A percentile compares a stretch with the other conserved stretches of the same genome.
Conservation (phyloP, 2,113 vertebrate species). For the Chloebia gouldiae region DNA sequence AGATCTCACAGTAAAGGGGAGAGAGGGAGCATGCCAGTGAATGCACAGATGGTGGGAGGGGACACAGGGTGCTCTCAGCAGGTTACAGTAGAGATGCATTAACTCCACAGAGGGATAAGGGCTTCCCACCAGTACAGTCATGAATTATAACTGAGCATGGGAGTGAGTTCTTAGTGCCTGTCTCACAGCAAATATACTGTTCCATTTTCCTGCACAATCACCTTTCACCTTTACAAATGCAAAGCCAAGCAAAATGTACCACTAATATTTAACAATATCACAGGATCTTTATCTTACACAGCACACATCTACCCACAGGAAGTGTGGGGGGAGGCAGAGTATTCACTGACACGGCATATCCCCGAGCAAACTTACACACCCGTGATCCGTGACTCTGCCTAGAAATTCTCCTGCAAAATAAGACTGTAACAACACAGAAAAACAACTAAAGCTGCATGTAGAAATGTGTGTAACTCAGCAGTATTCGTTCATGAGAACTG, state of each 20-base stretch:
- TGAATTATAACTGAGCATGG: conserved; percentile 83
- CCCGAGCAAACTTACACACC: conserved; percentile 6
- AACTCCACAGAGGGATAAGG: conserved; percentile 80
- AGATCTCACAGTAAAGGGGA: conserved; percentile 57
- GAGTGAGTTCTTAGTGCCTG: conserved; percentile 73
- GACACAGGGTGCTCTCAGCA: conserved; percentile 79
- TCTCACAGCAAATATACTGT: conserved; percentile 74
- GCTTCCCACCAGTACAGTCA: conserved; percentile 77
- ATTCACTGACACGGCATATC: background rate
- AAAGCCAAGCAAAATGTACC: conserved; percentile 65
- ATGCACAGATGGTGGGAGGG: conserved; percentile 78
- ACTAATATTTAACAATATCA: conserved; percentile 68
- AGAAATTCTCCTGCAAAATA: conserved; percentile 36
- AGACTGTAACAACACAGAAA: conserved; percentile 19
- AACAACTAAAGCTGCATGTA: background rate
- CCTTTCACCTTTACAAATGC: conserved; percentile 76
- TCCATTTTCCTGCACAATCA: conserved; percentile 75
- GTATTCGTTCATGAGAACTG: background rate
- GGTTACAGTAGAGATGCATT: conserved; percentile 81
- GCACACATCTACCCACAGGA: background rate
- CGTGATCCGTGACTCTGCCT: conserved; percentile 12
- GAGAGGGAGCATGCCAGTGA: conserved; percentile 48
- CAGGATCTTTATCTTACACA: conserved; percentile 27
- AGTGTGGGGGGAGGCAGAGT: background rate
- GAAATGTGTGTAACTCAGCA: conserved; percentile 35